Percentiles rank a stretch among this genome's conserved stretches.
Conservation (phyloP, 2,113 vertebrate species). For the Osmerus eperlanus region DNA sequence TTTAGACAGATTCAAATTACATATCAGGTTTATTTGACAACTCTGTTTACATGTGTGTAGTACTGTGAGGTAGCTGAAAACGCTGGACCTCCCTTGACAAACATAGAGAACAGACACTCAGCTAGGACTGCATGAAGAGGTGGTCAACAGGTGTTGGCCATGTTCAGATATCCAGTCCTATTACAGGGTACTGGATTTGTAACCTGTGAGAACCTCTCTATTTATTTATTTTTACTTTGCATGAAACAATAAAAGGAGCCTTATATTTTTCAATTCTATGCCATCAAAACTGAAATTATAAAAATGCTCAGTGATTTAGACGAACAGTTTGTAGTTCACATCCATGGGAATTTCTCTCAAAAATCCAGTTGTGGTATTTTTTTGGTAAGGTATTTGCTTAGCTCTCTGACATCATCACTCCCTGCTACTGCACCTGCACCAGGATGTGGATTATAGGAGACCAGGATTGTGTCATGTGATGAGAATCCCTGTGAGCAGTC, state of each 20-base stretch:
- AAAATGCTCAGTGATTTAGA: not conserved
- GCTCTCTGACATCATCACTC: too few relatives aligned
- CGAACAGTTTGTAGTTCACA: not conserved
- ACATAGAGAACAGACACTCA: slow-evolving; percentile 47
- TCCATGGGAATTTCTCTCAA: not conserved
- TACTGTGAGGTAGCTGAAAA: slow-evolving; percentile 10
- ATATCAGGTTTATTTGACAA: not conserved
- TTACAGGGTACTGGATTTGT: too few relatives aligned
- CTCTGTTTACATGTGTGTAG: slow-evolving; percentile 2
- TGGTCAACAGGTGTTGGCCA: not conserved
- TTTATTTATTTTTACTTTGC: too few relatives aligned
- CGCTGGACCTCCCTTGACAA: slow-evolving; percentile 62
- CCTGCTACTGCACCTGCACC: slow-evolving; percentile 16
- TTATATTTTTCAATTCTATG: too few relatives aligned
- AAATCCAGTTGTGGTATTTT: not conserved
- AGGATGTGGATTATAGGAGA: slow-evolving; percentile 52
- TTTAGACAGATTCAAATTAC: not conserved
- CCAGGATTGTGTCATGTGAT: slow-evolving; percentile 66
- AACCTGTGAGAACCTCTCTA: too few relatives aligned
- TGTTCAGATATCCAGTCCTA: too few relatives aligned
- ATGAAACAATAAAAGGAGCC: too few relatives aligned
- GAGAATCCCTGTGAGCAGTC: slow-evolving; percentile 28
- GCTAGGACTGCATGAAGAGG: not conserved
- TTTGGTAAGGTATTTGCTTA: too few relatives aligned
- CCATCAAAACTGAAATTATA: too few relatives aligned